Conservation (phyloP, 2,113 vertebrate species). For the Bufo gargarizans region DNA sequence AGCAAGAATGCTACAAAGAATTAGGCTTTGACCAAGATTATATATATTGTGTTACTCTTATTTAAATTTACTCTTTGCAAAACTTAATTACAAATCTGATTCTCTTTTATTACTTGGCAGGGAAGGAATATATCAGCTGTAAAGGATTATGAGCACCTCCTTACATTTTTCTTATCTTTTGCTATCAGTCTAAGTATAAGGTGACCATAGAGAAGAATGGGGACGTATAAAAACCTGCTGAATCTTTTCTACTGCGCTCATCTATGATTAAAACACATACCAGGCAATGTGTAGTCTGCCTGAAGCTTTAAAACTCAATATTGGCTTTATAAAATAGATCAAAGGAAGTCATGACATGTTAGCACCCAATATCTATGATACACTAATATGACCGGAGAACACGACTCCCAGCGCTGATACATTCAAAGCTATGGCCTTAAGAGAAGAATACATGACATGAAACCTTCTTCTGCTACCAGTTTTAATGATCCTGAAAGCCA, state of each 20-base stretch:
- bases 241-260: conserved; percentile 3
- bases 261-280: conserved; percentile 46
- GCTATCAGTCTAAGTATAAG: neutral
- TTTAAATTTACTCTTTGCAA: conserved; percentile 31
- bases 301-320: conserved; percentile 16
- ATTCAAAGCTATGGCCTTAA: neutral
- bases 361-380: conserved; percentile 7
- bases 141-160: neutral
- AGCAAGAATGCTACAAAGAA: conserved; percentile 36
- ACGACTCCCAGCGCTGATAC: neutral
- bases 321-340: conserved; percentile 14
- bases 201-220: neutral
- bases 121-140: conserved; percentile 9
- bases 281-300: conserved; percentile 2
- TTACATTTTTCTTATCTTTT: neutral
- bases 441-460: conserved; percentile 11
- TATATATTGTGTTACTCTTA: conserved; percentile 36
- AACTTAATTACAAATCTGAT: conserved; percentile 42
- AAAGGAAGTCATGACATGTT: conserved; percentile 21
- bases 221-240: neutral
- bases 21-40: conserved; percentile 48
- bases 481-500: neutral
- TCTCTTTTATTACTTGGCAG: conserved; percentile 2
- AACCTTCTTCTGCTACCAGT: neutral
- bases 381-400: neutral